Base-by-base conservation (phyloP, 2,113 vertebrate species). In the Petrocephalus zakoni region DNA sequence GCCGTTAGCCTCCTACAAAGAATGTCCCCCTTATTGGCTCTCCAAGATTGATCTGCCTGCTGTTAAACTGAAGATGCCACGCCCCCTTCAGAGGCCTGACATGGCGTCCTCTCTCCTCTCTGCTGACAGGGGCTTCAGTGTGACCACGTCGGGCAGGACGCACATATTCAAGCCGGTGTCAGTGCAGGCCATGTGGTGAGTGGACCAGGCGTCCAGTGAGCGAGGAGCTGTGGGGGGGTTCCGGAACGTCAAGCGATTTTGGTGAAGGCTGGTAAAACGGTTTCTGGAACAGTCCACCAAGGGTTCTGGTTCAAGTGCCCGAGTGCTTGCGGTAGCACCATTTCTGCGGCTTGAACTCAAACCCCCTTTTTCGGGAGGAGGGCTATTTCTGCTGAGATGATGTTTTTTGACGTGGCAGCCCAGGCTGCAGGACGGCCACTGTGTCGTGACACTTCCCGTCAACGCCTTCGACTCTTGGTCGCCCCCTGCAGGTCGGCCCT, bases 121-220 rank as follows among this genome's bases (percentile, higher is more conserved):
- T 46, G 15, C 13, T 19, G n/a, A 13, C 56, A 87, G 86, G 10
- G 86, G 86, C 29, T 99, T 99, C 95, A 99, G 98, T 0, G 96
- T 99, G 92, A 98, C 95, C 95, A 99, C 98, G 0, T 97, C 97
- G 0, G 97, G 97, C 56, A 96, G 96, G 89, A 97, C 97, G 88
- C 98, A 98, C 92, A 95, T 99, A 94, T 99, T 99, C 94, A 99
- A 99, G 91, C 98, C 98, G 0, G 98, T 99, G n/a, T 99, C 98
- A 0, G 98, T 99, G 75, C 98, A 99, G 94, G 98, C 98, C 94
- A 99, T 99, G 98, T 99, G 98, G 98, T 99, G 92, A 84, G 98
- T 95, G 61, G 47, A 49, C 37, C 81, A n/a, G 81, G 21, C 6
- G 34, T 46, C 19, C 82, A 11, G 5, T 52, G 10, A 52, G 19